Evolutionary conservation across 2,888 invertebrate genomes (phyloP).

Genomic region (Euproctis similis): DNA sequence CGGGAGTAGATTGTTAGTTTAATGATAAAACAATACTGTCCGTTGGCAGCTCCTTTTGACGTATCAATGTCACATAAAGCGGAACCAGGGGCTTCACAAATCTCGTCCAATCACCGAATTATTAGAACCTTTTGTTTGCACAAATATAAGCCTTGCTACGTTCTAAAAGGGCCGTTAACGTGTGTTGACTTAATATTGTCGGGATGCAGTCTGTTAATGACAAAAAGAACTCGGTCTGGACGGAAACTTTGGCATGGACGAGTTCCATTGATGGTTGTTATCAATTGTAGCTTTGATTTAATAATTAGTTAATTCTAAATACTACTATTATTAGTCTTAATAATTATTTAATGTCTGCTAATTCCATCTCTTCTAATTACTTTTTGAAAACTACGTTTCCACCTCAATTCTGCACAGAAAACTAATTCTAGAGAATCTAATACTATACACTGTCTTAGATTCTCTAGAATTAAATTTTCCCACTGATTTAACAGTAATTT

Average conservation of each 20-base stretch:
- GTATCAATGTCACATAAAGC: constrained; percentile 52
- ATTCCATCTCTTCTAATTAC: too few species aligned
- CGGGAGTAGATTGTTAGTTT: constrained; percentile 7
- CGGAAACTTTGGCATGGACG: constrained; percentile 17
- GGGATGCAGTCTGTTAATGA: constrained; percentile 19
- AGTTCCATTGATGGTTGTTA: constrained; percentile 25
- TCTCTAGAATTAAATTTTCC: too few species aligned
- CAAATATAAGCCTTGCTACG: constrained; percentile 16
- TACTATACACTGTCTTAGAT: too few species aligned
- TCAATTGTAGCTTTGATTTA: background rate
- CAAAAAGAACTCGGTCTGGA: constrained; percentile 14
- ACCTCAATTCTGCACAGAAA: too few species aligned
- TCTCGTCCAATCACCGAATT: constrained; percentile 16
- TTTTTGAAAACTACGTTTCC: too few species aligned
- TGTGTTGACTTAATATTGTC: constrained; percentile 12
- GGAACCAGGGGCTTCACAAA: constrained; percentile 45
- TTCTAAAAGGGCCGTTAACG: constrained; percentile 3
- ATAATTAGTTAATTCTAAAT: too few species aligned
- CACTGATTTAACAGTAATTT: too few species aligned
- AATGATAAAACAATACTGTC: constrained; percentile 26
- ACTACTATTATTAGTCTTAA: too few species aligned
- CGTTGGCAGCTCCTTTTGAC: constrained; percentile 33
- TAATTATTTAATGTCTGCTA: too few species aligned
- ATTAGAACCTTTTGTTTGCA: background rate
- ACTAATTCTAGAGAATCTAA: too few species aligned